Conservation (phyloP, 2,113 vertebrate species). For the Polypterus bichir region DNA sequence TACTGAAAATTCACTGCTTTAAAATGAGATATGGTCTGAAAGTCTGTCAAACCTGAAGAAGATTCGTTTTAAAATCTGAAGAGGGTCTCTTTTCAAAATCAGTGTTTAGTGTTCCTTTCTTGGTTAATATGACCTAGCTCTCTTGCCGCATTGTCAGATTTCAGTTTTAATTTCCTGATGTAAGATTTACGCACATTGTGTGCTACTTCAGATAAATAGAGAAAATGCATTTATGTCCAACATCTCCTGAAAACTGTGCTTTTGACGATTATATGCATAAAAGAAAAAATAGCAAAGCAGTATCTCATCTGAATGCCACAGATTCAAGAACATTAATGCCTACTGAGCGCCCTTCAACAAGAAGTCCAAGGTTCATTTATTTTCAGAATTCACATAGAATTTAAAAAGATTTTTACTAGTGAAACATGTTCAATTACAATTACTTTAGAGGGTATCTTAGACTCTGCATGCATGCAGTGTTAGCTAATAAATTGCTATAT, state of each 20-base stretch:
- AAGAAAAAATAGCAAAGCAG: neutral
- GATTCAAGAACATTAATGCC: slow-evolving; percentile 10
- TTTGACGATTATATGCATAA: neutral
- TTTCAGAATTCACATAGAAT: slow-evolving; percentile 12
- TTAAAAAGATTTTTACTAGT: slow-evolving; percentile 4
- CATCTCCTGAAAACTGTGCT: neutral
- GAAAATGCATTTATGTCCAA: neutral
- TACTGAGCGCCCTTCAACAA: slow-evolving; percentile 13
- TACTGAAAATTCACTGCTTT: too few species aligned
- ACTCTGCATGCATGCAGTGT: slow-evolving; percentile 2
- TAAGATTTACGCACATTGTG: neutral
- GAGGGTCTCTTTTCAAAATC: too few species aligned
- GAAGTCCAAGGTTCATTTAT: slow-evolving; percentile 13
- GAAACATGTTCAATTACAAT: neutral
- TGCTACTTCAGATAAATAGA: neutral
- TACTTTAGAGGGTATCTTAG: slow-evolving; percentile 1
- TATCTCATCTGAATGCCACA: slow-evolving; percentile 13
- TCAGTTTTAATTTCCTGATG: neutral
- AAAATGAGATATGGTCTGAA: too few species aligned
- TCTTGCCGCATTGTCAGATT: too few species aligned
- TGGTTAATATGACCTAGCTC: too few species aligned
- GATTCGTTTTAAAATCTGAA: too few species aligned
- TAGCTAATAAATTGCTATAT: neutral
- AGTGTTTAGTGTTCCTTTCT: too few species aligned
- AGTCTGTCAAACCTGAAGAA: too few species aligned